Evolutionary conservation across 2,113 vertebrate species (phyloP).

Genomic region (Tachuris rubrigastra): DNA sequence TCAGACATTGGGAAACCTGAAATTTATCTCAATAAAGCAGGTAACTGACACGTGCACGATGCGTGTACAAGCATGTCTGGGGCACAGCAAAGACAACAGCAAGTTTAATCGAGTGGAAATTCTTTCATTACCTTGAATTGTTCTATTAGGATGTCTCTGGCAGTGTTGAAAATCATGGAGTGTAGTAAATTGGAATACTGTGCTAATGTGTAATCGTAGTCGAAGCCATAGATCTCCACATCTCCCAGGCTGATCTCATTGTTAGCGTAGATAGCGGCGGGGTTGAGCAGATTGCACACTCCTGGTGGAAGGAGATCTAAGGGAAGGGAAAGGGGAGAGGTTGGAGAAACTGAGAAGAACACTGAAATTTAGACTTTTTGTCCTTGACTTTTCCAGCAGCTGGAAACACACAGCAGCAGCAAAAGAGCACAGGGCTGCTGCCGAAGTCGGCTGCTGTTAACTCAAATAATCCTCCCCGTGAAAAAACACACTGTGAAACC

Average conservation of each 20-base stretch:
- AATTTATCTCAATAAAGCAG: not conserved
- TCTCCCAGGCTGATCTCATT: slow-evolving; percentile 81
- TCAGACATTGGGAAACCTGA: not conserved
- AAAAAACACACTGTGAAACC: not conserved
- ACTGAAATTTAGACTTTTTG: not conserved
- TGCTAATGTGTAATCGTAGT: slow-evolving; percentile 81
- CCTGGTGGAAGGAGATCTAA: slow-evolving; percentile 82
- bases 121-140: slow-evolving; percentile 77
- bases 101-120: not conserved
- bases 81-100: not conserved
- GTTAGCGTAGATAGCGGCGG: slow-evolving; percentile 78
- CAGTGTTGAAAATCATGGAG: slow-evolving; percentile 80
- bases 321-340: not conserved
- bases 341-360: not conserved
- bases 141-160: slow-evolving; percentile 81
- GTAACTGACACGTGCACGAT: not conserved
- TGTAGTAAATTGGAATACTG: slow-evolving; percentile 80
- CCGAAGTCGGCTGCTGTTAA: accelerated
- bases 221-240: slow-evolving; percentile 83
- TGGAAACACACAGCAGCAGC: not conserved
- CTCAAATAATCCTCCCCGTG: not conserved
- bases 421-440: not conserved
- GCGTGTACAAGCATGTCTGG: not conserved
- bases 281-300: slow-evolving; percentile 81
- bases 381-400: not conserved